phyloP scores from a whole-genome alignment of 64 coral and sea anemone genomes.

The Hydrozoanthus tunicans region DNA sequence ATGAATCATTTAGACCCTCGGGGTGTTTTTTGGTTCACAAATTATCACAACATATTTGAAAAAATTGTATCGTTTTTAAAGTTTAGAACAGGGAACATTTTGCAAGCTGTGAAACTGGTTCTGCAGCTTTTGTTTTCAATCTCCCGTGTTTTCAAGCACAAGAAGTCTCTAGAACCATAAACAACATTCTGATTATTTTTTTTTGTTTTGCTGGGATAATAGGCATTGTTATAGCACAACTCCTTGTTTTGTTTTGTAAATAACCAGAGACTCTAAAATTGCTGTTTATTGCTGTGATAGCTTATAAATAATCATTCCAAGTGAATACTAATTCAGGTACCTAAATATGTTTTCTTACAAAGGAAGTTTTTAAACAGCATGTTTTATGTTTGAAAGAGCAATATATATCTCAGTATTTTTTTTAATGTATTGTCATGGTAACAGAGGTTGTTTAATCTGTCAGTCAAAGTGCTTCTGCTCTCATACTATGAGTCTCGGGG shows the following conservation, averaged over 20 bases:
- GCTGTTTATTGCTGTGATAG: too few relatives aligned
- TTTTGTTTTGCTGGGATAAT: neutral
- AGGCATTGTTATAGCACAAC: neutral
- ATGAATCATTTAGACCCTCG: conserved; percentile 5
- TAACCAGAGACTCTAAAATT: too few relatives aligned
- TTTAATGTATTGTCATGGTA: neutral
- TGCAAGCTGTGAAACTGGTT: too few relatives aligned
- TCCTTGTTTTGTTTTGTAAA: neutral
- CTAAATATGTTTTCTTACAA: too few relatives aligned
- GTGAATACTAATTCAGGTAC: too few relatives aligned
- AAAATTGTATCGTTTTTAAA: neutral
- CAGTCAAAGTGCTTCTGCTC: neutral
- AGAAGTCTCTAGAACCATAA: too few relatives aligned
- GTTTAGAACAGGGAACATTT: neutral
- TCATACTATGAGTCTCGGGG: neutral
- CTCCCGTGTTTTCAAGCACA: too few relatives aligned
- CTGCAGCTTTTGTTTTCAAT: neutral
- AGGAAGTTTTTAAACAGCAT: neutral
- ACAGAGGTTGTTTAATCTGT: neutral
- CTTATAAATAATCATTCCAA: too few relatives aligned
- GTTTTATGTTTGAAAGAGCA: neutral
- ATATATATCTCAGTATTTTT: neutral
- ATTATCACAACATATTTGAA: neutral
- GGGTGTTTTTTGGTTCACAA: neutral
- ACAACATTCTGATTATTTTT: too few relatives aligned